phyloP scores from a whole-genome alignment of 2,888 invertebrate genomes.

The Loripinus fragilis region DNA sequence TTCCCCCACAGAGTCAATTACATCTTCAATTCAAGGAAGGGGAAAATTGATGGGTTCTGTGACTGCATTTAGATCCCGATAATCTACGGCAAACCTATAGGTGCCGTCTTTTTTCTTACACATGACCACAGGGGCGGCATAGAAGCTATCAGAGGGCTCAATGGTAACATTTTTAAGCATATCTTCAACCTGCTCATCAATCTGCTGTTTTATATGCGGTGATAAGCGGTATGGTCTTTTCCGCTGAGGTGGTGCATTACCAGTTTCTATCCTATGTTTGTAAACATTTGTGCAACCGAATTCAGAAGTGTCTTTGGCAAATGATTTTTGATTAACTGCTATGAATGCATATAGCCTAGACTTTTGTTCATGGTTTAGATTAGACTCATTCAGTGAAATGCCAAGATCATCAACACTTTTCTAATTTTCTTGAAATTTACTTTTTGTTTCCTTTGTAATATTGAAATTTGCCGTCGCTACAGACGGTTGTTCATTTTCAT shows the following conservation, averaged over 20 bases:
- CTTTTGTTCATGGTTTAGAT: slow-evolving; percentile 19
- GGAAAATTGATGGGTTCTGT: slow-evolving; percentile 29
- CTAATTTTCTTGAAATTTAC: neutral
- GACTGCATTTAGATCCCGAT: slow-evolving; percentile 23
- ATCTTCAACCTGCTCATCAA: slow-evolving; percentile 12
- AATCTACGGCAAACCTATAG: slow-evolving; percentile 29
- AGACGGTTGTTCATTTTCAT: too few relatives aligned
- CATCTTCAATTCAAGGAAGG: slow-evolving; percentile 19
- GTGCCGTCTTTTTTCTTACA: slow-evolving; percentile 27
- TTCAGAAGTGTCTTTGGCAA: slow-evolving; percentile 48
- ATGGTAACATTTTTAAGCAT: slow-evolving; percentile 22
- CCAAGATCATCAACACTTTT: slow-evolving; percentile 13
- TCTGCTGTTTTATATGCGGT: slow-evolving; percentile 14
- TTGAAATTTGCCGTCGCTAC: too few relatives aligned
- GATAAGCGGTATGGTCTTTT: slow-evolving; percentile 24
- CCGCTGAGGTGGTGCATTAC: slow-evolving; percentile 21
- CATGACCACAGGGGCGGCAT: slow-evolving; percentile 25
- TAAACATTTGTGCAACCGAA: slow-evolving; percentile 42
- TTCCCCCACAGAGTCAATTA: slow-evolving; percentile 36
- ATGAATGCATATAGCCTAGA: slow-evolving; percentile 28
- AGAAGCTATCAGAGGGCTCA: slow-evolving; percentile 24
- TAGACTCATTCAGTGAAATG: slow-evolving; percentile 28
- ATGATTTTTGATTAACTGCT: slow-evolving; percentile 31
- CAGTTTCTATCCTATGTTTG: slow-evolving; percentile 20
- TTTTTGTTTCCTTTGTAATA: too few relatives aligned